Conservation (phyloP, 2,797 vertebrate genomes). For the Hypotaenidia okinawae region DNA sequence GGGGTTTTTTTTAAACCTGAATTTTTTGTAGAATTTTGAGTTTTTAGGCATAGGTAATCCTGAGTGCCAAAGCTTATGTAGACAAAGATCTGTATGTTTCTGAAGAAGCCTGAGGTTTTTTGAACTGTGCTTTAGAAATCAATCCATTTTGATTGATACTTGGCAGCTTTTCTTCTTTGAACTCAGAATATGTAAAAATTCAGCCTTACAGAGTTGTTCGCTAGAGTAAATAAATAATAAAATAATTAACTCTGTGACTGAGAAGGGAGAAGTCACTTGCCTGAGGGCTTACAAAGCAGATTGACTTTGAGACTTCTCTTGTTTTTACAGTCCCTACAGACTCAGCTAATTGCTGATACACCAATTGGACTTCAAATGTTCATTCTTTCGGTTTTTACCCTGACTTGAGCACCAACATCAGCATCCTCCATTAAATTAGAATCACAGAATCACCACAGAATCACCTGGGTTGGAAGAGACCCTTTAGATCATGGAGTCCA, state of each 20-base stretch:
- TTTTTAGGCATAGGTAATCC: background rate
- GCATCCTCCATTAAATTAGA: background rate
- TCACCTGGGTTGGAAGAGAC: no score
- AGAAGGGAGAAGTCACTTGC: background rate
- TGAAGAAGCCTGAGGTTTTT: background rate
- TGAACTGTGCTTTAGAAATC: background rate
- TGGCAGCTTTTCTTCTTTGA: constrained; percentile 21
- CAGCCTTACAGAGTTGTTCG: background rate
- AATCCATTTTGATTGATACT: background rate
- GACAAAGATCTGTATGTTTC: background rate
- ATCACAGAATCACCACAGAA: no score
- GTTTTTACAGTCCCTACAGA: background rate
- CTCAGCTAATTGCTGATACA: background rate
- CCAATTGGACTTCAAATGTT: background rate
- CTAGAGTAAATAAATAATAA: background rate
- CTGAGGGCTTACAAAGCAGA: background rate
- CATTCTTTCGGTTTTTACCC: background rate
- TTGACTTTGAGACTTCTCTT: background rate
- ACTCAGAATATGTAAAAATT: background rate
- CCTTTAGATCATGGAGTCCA: no score
- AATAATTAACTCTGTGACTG: background rate
- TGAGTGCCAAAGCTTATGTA: background rate
- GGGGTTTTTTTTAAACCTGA: background rate
- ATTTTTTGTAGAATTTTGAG: background rate
- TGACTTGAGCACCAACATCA: background rate